Conservation (phyloP, 2,888 invertebrate genomes). For the Antitype chi region DNA sequence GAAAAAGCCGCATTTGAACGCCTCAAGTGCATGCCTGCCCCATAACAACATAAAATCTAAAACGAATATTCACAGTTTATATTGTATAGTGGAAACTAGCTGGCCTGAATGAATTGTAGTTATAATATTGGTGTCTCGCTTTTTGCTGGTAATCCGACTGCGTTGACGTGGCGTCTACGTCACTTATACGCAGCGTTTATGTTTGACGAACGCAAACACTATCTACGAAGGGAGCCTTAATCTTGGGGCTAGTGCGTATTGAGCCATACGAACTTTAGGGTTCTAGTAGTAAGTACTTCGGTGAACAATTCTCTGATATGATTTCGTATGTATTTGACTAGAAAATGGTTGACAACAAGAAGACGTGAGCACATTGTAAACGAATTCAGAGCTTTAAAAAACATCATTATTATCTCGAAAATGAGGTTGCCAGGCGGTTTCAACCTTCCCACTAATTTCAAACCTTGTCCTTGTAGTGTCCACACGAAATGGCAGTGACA, state of each 20-base stretch:
- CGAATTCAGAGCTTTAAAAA: not conserved
- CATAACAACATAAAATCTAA: constrained; percentile 74
- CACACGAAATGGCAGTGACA: not conserved
- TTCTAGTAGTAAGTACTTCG: not conserved
- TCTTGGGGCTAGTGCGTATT: not conserved
- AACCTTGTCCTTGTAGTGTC: not conserved
- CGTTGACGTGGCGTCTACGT: not conserved
- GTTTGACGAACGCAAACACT: not conserved
- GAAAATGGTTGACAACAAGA: not conserved
- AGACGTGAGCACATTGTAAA: not conserved
- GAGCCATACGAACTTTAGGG: not conserved
- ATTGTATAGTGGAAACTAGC: not conserved
- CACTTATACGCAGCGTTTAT: not conserved
- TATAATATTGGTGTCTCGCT: not conserved
- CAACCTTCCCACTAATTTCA: not conserved
- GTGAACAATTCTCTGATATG: not conserved
- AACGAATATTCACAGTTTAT: not conserved
- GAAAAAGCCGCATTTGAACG: constrained; percentile 98
- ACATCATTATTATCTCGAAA: not conserved
- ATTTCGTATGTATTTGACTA: not conserved
- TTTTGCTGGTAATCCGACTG: not conserved
- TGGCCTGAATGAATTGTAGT: constrained; percentile 7
- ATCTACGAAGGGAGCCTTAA: not conserved
- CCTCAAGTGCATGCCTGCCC: constrained; percentile 93
- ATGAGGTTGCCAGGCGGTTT: not conserved